A percentile compares a stretch with the other conserved stretches of the same genome.
Conservation (phyloP, 1,140 invertebrate species). For the Stegodyphus dumicola region DNA sequence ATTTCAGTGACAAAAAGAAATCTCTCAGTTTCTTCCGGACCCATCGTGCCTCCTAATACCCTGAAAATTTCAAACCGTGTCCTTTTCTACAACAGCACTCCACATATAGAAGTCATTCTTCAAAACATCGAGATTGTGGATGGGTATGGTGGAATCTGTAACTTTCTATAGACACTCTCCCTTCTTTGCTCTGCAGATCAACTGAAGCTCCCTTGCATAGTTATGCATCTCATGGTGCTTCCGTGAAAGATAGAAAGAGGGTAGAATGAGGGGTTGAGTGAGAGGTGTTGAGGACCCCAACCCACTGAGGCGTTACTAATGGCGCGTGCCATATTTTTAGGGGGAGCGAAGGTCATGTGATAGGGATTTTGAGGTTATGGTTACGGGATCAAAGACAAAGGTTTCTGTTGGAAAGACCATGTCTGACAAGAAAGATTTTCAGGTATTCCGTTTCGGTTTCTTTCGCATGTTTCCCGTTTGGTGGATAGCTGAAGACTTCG, state of each 20-base stretch:
- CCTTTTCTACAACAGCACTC: not conserved
- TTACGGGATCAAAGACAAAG: constrained; percentile 1
- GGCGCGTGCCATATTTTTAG: constrained; percentile 35
- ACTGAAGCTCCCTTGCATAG: too few species aligned
- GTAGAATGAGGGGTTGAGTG: not conserved
- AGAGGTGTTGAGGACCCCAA: not conserved
- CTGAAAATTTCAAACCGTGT: constrained; percentile 6
- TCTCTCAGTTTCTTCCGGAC: not conserved
- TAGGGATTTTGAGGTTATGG: not conserved
- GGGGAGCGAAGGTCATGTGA: not conserved
- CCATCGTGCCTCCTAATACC: not conserved
- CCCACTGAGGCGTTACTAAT: constrained; percentile 29
- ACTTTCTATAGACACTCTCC: too few species aligned
- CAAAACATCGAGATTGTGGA: not conserved
- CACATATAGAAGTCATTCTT: constrained; percentile 31
- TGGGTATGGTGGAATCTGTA: not conserved
- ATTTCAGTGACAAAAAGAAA: constrained; percentile 3
- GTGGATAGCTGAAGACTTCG: too few species aligned
- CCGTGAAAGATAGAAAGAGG: not conserved
- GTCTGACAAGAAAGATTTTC: constrained; percentile 3
- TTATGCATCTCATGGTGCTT: too few species aligned
- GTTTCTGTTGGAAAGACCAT: too few species aligned
- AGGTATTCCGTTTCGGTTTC: constrained; percentile 16
- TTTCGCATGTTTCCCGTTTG: not conserved
- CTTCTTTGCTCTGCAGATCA: too few species aligned